Conservation (phyloP, 1,140 invertebrate genomes). For the Hyles vespertilio region DNA sequence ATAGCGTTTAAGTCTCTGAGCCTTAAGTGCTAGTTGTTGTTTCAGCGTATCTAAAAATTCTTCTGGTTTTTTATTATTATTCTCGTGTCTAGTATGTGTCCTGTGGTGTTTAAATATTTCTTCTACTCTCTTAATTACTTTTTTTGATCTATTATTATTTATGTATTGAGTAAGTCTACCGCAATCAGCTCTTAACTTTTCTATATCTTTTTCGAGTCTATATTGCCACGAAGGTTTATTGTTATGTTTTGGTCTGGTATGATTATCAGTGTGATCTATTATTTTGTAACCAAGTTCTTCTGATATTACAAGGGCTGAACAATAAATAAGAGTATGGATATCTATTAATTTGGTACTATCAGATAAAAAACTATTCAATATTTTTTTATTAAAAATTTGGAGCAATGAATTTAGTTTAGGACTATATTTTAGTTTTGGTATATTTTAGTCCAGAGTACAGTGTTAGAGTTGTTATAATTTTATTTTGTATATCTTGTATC, state of each 20-base stretch:
- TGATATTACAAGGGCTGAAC: conserved; percentile 9
- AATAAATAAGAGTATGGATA: conserved; percentile 13
- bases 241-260: neutral
- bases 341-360: no score
- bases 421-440: conserved; percentile 19
- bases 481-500: no score
- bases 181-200: no score
- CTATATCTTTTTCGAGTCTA: no score
- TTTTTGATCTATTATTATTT: no score
- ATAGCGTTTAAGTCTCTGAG: conserved; percentile 22
- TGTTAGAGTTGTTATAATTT: conserved; percentile 11
- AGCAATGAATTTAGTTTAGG: neutral
- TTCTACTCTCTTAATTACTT: no score
- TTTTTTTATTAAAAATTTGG: no score
- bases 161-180: no score
- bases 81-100: conserved; percentile 14
- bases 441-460: conserved; percentile 23
- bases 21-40: conserved; percentile 23
- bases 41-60: conserved; percentile 25
- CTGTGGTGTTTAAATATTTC: no score
- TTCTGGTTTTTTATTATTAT: conserved; percentile 14
- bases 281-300: conserved; percentile 21
- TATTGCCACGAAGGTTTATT: conserved; percentile 10
- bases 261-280: neutral
- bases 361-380: no score